Evolutionary conservation across 2,888 invertebrate species (phyloP).

Genomic region (Cryptus armator): DNA sequence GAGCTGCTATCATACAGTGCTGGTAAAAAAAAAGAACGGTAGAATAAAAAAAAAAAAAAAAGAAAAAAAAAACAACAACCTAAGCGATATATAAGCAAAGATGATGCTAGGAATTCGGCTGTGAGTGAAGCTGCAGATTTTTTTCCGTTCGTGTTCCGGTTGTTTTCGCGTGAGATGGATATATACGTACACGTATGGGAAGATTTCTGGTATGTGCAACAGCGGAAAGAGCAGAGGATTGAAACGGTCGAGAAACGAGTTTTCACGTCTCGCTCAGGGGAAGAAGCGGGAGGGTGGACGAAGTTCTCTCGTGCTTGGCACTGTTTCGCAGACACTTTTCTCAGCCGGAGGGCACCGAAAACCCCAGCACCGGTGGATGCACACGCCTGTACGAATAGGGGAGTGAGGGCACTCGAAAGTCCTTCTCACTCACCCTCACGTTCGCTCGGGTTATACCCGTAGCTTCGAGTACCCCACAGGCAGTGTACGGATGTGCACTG

Average conservation of each 20-base stretch:
- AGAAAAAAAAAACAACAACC: background rate
- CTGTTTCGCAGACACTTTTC: slow-evolving; percentile 63
- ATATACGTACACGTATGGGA: slow-evolving; percentile 8
- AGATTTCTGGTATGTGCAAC: slow-evolving; percentile 29
- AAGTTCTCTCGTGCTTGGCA: slow-evolving; percentile 51
- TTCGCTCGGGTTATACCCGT: slow-evolving; percentile 31
- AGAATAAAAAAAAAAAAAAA: background rate
- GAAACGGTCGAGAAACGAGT: slow-evolving; percentile 49
- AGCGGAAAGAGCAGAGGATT: slow-evolving; percentile 42
- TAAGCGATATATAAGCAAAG: slow-evolving; percentile 29
- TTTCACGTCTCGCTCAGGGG: slow-evolving; percentile 49
- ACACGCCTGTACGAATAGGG: slow-evolving; percentile 42
- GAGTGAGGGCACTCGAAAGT: slow-evolving; percentile 49
- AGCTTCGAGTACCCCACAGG: slow-evolving; percentile 50
- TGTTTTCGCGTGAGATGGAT: slow-evolving; percentile 33
- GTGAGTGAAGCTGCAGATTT: slow-evolving; percentile 15
- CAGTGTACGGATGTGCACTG: slow-evolving; percentile 37
- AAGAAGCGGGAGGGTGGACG: background rate
- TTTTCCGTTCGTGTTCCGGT: slow-evolving; percentile 17
- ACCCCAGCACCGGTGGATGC: slow-evolving; percentile 40
- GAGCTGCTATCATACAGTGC: background rate
- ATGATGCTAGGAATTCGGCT: slow-evolving; percentile 25
- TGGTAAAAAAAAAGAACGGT: background rate
- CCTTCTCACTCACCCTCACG: slow-evolving; percentile 23
- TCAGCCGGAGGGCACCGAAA: slow-evolving; percentile 50